A percentile compares a stretch with the other conserved stretches of the same genome.
Evolutionary conservation across 2,888 invertebrate species (phyloP).

Genomic region (Orchestes rusci): DNA sequence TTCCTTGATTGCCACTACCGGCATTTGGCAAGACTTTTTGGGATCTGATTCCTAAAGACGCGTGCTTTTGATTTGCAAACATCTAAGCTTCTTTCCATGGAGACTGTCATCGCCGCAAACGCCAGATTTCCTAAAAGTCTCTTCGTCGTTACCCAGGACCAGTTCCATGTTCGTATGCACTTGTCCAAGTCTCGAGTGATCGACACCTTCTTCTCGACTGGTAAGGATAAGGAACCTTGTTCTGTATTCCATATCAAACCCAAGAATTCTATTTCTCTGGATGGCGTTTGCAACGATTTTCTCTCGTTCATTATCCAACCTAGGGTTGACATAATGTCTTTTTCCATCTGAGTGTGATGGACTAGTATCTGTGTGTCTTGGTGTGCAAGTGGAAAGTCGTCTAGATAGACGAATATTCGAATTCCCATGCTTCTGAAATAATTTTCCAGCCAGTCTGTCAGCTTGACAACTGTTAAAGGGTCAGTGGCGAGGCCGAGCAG

Average conservation of each 20-base stretch:
- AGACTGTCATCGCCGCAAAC: constrained; percentile 18
- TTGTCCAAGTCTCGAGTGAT: background rate
- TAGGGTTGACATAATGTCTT: background rate
- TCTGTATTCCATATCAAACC: constrained; percentile 6
- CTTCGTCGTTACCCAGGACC: constrained; percentile 7
- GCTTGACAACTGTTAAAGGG: constrained; percentile 1
- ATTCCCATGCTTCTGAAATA: background rate
- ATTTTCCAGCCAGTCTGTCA: constrained; percentile 5
- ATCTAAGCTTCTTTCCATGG: background rate
- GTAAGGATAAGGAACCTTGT: background rate
- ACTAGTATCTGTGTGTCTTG: background rate
- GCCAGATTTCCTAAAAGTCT: constrained; percentile 18
- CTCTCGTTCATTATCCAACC: constrained; percentile 1
- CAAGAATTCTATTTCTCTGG: background rate
- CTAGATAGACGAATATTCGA: background rate
- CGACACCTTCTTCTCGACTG: background rate
- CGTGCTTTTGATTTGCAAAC: background rate
- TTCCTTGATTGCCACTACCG: background rate
- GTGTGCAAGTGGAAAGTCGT: background rate
- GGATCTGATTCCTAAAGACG: background rate
- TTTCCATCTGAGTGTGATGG: background rate
- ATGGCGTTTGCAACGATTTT: constrained; percentile 1
- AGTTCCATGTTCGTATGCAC: background rate
- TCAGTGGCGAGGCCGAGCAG: constrained; percentile 8
- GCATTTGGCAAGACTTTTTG: background rate